Evolutionary conservation across 2,888 invertebrate species (phyloP).

Genomic region (Cyclophora albipunctata): DNA sequence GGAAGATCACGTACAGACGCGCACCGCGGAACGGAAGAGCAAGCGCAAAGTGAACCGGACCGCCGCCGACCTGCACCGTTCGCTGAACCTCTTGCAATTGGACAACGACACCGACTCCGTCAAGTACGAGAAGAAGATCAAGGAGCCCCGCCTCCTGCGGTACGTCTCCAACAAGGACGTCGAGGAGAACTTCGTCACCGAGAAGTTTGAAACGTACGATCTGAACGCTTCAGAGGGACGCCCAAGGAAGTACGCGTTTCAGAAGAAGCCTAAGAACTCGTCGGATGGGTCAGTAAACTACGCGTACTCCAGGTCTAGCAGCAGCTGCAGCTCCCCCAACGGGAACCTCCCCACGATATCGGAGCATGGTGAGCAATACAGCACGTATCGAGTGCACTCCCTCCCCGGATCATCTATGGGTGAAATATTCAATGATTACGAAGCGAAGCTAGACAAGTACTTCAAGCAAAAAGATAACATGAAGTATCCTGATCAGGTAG

Average conservation of each 20-base stretch:
- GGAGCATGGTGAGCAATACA: slow-evolving; percentile 59
- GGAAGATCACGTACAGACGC: slow-evolving; percentile 57
- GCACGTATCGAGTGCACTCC: slow-evolving; percentile 49
- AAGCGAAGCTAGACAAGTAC: slow-evolving; percentile 62
- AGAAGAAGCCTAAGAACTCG: slow-evolving; percentile 62
- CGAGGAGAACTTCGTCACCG: slow-evolving; percentile 55
- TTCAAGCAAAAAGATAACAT: slow-evolving; percentile 59
- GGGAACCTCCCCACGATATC: slow-evolving; percentile 64
- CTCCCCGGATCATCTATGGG: slow-evolving; percentile 30
- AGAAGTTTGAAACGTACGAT: slow-evolving; percentile 64
- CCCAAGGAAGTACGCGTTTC: slow-evolving; percentile 53
- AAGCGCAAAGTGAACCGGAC: slow-evolving; percentile 51
- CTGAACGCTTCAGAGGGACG: slow-evolving; percentile 52
- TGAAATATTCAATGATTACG: slow-evolving; percentile 42
- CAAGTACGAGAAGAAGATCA: slow-evolving; percentile 62
- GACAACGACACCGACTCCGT: slow-evolving; percentile 67
- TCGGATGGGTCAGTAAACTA: slow-evolving; percentile 63
- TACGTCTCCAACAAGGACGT: slow-evolving; percentile 62
- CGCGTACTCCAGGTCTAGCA: slow-evolving; percentile 61
- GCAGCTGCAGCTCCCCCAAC: slow-evolving; percentile 63
- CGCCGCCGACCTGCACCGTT: slow-evolving; percentile 53
- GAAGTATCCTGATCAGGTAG: slow-evolving; percentile 54
- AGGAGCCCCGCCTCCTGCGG: slow-evolving; percentile 57
- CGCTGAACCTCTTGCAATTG: slow-evolving; percentile 49
- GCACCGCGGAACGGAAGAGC: slow-evolving; percentile 49